Evolutionary conservation across 1,140 invertebrate genomes (phyloP).

Genomic region (Oedothorax gibbosus): DNA sequence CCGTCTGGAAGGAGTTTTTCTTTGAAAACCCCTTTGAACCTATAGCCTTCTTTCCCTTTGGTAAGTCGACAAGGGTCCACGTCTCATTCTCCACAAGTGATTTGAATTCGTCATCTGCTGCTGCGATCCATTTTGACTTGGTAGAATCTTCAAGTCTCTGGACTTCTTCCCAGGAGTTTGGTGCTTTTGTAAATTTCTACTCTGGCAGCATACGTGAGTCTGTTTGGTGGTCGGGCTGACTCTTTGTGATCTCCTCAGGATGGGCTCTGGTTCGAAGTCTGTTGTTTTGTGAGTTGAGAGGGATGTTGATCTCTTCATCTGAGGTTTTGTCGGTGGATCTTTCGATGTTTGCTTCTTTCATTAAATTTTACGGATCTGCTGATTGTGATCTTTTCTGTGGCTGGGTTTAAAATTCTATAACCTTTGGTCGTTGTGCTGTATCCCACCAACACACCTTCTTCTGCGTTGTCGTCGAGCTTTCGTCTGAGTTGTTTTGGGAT

Average conservation of each 20-base stretch:
- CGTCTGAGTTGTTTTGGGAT: constrained; percentile 54
- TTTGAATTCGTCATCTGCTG: constrained; percentile 34
- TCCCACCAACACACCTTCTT: constrained; percentile 36
- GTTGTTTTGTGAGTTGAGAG: too few relatives aligned
- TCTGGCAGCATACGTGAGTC: constrained; percentile 64
- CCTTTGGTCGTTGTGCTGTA: constrained; percentile 13
- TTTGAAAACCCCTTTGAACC: constrained; percentile 36
- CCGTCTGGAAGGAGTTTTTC: constrained; percentile 25
- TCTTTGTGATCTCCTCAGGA: constrained; percentile 30
- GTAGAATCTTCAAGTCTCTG: constrained; percentile 43
- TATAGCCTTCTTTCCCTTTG: constrained; percentile 16
- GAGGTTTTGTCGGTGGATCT: not conserved
- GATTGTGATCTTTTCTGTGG: not conserved
- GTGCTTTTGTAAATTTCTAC: constrained; percentile 64
- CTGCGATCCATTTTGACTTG: constrained; percentile 25
- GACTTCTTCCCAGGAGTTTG: constrained; percentile 62
- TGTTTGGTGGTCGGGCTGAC: constrained; percentile 63
- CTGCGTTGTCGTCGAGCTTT: constrained; percentile 41
- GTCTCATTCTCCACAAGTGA: constrained; percentile 17
- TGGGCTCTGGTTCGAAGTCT: too few relatives aligned
- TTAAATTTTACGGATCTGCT: constrained; percentile 25
- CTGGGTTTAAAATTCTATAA: constrained; percentile 12
- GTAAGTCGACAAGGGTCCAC: too few relatives aligned
- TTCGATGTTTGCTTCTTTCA: not conserved
- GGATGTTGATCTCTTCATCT: not conserved